phyloP scores from a whole-genome alignment of 2,888 invertebrate genomes.

The Luperina nickerlii region DNA sequence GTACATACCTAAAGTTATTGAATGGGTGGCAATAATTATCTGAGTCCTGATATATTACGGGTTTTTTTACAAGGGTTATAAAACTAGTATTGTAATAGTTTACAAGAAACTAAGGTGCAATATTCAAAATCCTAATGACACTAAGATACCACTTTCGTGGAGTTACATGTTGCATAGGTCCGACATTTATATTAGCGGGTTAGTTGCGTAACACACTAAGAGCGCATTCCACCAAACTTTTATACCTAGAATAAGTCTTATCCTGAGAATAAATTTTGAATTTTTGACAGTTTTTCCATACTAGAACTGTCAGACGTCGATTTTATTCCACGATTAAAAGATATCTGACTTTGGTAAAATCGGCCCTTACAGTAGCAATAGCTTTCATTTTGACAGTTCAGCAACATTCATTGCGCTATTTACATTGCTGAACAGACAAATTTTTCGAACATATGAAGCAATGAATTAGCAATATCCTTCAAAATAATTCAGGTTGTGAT shows the following conservation, averaged over 20 bases:
- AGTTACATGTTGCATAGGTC: background rate
- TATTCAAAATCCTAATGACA: background rate
- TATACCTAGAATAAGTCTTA: too few species aligned
- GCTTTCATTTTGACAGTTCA: too few species aligned
- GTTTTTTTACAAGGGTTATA: background rate
- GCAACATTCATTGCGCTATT: too few species aligned
- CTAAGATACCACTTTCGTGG: background rate
- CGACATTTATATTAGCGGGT: background rate
- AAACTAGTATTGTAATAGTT: background rate
- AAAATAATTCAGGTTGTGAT: background rate
- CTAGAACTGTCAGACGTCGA: too few species aligned
- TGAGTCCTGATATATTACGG: background rate
- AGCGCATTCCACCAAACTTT: too few species aligned
- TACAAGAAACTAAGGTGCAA: background rate
- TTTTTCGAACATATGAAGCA: too few species aligned
- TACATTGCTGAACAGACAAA: too few species aligned
- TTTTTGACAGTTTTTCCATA: too few species aligned
- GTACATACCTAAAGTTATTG: background rate
- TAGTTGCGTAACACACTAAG: background rate
- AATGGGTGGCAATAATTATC: background rate
- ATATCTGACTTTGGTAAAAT: too few species aligned
- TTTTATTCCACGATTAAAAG: too few species aligned
- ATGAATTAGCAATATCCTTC: background rate
- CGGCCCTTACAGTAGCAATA: background rate
- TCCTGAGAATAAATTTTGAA: too few species aligned